A percentile compares a stretch with the other conserved stretches of the same genome.
Conservation (phyloP, 1,140 invertebrate species). For the Stenopsyche tienmushanensis region DNA sequence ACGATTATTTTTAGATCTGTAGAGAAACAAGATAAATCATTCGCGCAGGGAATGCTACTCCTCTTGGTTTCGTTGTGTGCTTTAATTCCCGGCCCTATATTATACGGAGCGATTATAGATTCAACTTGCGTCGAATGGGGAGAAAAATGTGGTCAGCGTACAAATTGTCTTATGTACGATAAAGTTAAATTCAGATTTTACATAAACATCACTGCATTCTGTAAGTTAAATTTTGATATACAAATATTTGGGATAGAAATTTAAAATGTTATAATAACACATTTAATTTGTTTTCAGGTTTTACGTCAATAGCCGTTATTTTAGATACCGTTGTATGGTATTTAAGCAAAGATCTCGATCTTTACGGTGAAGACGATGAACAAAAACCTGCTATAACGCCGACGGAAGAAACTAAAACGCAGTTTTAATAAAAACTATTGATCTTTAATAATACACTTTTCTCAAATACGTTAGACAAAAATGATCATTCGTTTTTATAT, state of each 20-base stretch:
- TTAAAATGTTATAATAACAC: not conserved
- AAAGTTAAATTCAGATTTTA: conserved; percentile 59
- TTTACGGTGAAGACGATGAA: conserved; percentile 59
- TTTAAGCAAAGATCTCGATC: conserved; percentile 57
- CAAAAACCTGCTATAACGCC: conserved; percentile 45
- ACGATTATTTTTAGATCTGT: conserved; percentile 56
- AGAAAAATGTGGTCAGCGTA: conserved; percentile 60
- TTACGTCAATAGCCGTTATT: conserved; percentile 57
- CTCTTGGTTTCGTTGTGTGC: conserved; percentile 66
- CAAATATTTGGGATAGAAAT: not conserved
- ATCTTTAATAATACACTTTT: not conserved
- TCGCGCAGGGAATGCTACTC: conserved; percentile 64
- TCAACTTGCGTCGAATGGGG: conserved; percentile 66
- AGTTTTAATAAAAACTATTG: no score
- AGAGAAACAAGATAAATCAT: conserved; percentile 61
- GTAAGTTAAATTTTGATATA: conserved; percentile 46
- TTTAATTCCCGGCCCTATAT: conserved; percentile 66
- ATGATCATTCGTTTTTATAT: no score
- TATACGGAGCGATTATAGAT: conserved; percentile 66
- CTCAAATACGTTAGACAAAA: no score
- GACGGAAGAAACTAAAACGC: not conserved
- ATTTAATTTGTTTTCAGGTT: conserved; percentile 47
- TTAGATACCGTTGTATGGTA: conserved; percentile 62
- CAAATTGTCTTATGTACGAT: conserved; percentile 67
- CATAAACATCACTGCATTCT: conserved; percentile 58